Conservation (phyloP, 37 sponge, comb jelly and placozoan species). For the Axinella damicornis region DNA sequence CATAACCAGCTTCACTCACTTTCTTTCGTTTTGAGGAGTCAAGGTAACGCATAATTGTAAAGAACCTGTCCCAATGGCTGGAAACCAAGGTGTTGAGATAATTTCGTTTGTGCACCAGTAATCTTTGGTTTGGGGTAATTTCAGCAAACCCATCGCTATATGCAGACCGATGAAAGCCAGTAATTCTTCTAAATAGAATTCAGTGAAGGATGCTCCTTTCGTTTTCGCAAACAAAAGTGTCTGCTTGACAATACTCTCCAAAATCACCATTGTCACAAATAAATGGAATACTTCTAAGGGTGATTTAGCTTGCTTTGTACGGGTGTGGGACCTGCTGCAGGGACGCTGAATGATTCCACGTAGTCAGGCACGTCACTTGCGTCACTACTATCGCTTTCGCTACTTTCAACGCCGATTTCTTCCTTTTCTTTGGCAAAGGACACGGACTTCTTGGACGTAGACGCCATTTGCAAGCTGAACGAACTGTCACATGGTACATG, state of each 20-base stretch:
- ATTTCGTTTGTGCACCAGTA: conserved; percentile 44
- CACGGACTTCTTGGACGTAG: too few relatives aligned
- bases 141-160: conserved; percentile 54
- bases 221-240: background rate
- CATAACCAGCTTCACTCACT: conserved; percentile 8
- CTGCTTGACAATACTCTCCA: conserved; percentile 16
- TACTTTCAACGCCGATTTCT: too few relatives aligned
- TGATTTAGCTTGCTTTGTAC: background rate
- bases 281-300: conserved; percentile 5
- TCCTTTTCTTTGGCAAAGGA: too few relatives aligned
- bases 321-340: background rate
- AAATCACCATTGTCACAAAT: background rate
- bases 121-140: conserved; percentile 28
- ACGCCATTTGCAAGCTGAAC: too few relatives aligned
- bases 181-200: conserved; percentile 4
- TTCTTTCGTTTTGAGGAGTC: background rate
- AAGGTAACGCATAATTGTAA: too few relatives aligned
- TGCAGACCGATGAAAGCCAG: conserved; percentile 38
- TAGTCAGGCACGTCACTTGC: too few relatives aligned
- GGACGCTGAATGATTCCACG: too few relatives aligned
- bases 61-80: background rate
- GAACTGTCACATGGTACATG: too few relatives aligned
- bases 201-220: too few relatives aligned
- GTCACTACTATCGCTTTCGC: too few relatives aligned
- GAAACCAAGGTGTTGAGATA: conserved; percentile 32